A percentile compares a stretch with the other conserved stretches of the same genome.
Conservation (phyloP, 30 jellyfish, hydroid and myxozoan species). For the Turritopsis rubra region DNA sequence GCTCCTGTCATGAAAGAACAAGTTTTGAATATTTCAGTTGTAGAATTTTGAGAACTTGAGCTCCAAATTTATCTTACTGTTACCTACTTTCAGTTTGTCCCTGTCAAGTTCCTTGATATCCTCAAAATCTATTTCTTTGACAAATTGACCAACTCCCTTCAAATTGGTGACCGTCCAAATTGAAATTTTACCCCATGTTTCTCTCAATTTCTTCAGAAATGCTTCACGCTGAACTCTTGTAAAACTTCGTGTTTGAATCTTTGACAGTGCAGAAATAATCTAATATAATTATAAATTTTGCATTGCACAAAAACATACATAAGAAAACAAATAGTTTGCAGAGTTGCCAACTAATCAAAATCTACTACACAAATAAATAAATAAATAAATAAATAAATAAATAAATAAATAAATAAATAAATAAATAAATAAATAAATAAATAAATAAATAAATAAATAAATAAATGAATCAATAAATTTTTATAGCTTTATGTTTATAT, state of each 20-base stretch:
- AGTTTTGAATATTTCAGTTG: background rate
- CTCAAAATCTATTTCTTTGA: conserved; percentile 37
- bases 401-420: no score
- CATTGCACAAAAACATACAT: no score
- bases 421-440: no score
- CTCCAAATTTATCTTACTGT: background rate
- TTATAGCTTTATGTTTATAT: no score
- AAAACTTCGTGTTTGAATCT: conserved; percentile 32
- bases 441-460: no score
- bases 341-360: no score
- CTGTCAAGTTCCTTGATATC: conserved; percentile 47
- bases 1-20: background rate
- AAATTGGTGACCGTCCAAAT: conserved; percentile 44
- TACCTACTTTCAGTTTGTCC: conserved; percentile 50
- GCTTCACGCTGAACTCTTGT: conserved; percentile 44
- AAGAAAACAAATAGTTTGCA: no score
- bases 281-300: background rate
- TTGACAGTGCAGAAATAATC: conserved; percentile 42
- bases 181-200: conserved; percentile 29
- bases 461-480: no score
- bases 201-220: conserved; percentile 39
- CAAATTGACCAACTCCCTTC: conserved; percentile 37
- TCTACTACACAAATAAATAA: no score
- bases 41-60: background rate
- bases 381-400: no score